Percentiles rank a stretch among this genome's conserved stretches.
These are phyloP conservation scores for Silurus aristotelis DNA, from an alignment of 2,797 vertebrate species.

Conservation along the genomic window DNA sequence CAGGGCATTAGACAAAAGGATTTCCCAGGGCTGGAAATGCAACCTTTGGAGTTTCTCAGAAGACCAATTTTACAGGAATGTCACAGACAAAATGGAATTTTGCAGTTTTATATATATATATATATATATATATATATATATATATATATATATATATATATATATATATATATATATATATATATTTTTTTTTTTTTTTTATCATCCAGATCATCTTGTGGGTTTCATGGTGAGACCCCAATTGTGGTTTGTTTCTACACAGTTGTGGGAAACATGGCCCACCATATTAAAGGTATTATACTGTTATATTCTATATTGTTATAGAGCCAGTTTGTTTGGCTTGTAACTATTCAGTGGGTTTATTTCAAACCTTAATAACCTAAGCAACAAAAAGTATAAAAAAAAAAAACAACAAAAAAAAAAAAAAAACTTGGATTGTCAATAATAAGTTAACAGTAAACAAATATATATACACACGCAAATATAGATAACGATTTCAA, in stretches of 20 bases:
- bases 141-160: no score
- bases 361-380: background rate
- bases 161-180: background rate
- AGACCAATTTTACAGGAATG: background rate
- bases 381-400: background rate
- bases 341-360: background rate
- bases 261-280: background rate
- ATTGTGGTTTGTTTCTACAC: background rate
- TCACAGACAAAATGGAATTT: background rate
- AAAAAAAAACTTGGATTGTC: background rate
- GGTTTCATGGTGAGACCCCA: background rate
- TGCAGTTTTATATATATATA: no score
- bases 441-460: background rate
- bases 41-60: background rate
- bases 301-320: background rate
- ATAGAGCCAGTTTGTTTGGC: background rate
- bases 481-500: background rate
- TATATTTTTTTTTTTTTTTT: background rate
- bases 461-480: background rate
- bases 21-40: background rate
- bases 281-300: background rate
- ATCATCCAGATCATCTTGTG: no score
- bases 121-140: no score
- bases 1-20: background rate
- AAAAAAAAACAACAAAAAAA: background rate